A percentile compares a stretch with the other conserved stretches of the same genome.
phyloP scores from a whole-genome alignment of 2,888 invertebrate species.

The Lycia hirtaria region DNA sequence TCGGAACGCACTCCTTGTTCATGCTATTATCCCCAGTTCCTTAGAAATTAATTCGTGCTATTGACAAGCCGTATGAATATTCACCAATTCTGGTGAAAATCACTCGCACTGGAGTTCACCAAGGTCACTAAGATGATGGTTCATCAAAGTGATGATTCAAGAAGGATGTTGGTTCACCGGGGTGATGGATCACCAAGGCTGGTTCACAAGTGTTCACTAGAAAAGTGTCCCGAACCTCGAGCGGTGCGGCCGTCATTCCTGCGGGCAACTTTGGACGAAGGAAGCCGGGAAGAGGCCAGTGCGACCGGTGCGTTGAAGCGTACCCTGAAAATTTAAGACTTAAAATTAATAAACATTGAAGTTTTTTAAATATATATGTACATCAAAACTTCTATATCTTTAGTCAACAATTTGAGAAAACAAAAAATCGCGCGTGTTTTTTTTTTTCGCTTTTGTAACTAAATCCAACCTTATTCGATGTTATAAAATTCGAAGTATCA shows the following conservation, averaged over 20 bases:
- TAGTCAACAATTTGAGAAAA: no score
- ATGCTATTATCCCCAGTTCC: no score
- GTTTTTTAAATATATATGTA: no score
- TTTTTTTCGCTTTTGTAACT: no score
- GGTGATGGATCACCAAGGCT: not conserved
- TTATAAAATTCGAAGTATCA: no score
- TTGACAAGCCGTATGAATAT: not conserved
- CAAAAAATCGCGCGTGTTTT: no score
- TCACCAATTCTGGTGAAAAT: not conserved
- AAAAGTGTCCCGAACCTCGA: conserved; percentile 53
- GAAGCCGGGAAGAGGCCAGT: conserved; percentile 98
- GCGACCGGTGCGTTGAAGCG: conserved; percentile 94
- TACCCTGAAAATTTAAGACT: conserved; percentile 80
- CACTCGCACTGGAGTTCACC: not conserved
- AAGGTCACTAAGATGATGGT: not conserved
- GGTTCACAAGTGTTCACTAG: conserved; percentile 28
- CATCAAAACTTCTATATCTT: no score
- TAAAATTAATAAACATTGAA: no score
- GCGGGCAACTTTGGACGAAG: conserved; percentile 90
- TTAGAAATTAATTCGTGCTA: no score
- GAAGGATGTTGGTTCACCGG: not conserved
- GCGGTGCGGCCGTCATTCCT: conserved; percentile 59
- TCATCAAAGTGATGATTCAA: not conserved
- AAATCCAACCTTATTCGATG: no score
- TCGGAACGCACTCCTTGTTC: no score